Conservation (phyloP, 2,113 vertebrate genomes). For the Salminus brasiliensis region DNA sequence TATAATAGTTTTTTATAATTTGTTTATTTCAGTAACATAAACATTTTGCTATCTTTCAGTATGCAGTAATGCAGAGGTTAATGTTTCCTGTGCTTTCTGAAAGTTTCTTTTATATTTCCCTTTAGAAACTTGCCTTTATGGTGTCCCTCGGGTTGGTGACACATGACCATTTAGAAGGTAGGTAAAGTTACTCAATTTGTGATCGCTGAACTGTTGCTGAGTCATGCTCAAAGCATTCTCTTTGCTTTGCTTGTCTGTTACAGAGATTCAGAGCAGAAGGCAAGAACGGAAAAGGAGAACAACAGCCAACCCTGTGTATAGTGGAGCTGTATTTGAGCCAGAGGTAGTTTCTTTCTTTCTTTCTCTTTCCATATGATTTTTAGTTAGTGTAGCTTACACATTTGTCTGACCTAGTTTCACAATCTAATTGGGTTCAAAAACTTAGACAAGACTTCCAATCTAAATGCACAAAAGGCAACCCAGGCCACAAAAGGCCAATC, state of each 20-base stretch:
- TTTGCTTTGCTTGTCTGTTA: conserved; percentile 26
- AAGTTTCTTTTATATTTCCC: conserved; percentile 7
- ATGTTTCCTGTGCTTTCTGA: too few species aligned
- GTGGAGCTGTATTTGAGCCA: conserved; percentile 95
- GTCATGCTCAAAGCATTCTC: not conserved
- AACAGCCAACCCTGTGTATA: conserved; percentile 98
- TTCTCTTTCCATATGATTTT: not conserved
- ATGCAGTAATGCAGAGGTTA: not conserved
- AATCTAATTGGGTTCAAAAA: too few species aligned
- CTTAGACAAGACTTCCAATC: too few species aligned
- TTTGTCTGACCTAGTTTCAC: not conserved
- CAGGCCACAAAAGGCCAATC: too few species aligned
- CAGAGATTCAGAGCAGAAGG: conserved; percentile 98
- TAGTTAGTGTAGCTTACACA: too few species aligned
- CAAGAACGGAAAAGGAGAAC: conserved; percentile 98
- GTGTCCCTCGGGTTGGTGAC: conserved; percentile 95
- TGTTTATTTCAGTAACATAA: not conserved
- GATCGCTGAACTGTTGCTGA: not conserved
- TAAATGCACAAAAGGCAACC: too few species aligned
- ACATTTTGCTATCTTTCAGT: too few species aligned
- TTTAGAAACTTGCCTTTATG: conserved; percentile 99
- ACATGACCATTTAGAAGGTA: conserved; percentile 97
- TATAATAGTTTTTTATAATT: conserved; percentile 54
- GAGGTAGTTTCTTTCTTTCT: conserved; percentile 80
- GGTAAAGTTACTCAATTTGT: conserved; percentile 17